Base-by-base conservation (phyloP, 2,113 vertebrate species). In the Lonchura striata region DNA sequence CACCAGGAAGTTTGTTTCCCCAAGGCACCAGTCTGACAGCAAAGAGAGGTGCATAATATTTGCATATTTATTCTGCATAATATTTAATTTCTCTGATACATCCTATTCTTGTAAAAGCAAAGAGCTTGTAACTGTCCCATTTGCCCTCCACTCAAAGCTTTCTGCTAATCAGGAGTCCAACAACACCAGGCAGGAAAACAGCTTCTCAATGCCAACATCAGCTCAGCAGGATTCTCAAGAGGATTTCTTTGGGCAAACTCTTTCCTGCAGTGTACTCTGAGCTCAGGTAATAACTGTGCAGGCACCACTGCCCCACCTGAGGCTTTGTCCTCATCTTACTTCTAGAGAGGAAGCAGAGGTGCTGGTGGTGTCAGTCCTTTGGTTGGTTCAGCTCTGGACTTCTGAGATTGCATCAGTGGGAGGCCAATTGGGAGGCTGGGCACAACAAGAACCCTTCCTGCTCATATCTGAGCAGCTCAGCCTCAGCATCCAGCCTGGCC, bases 361-460 rank as follows among this genome's bases (percentile, higher is more conserved):
- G 66, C 18, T 54, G 66, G 17, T 2, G 2, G 39, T 80, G 75
- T 35, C 78, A 46, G 15, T 27, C 37, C 82, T 47, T 39, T 2
- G 7, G 35, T 1, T 61, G 24, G 10, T 31, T 30, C 68, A 77
- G 46, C 33, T 39, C 69, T 59, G 60, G 39, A 33, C 44, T 82
- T 59, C 49, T 10, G 31, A 77, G 20, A 76, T 7, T 25, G 8
- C 64, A 80, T 15, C 70, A 57, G 25, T 6, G 47, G 37, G 61
- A 80, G 37, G 42, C 30, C 68, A 81, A 0, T 14, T 28, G 24
- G 16, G 56, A 86, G 56, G 33, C 19, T 22, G 27, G 6, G 10
- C 1, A 2, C 0, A 0, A 69, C 53, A 46, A 27, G 53, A 80
- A 57, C 2, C 2, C 15, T 39, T 35, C 13, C 86, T 72, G 85